Conservation (phyloP, 2,888 invertebrate genomes). For the Acanthosepion pharaonis region DNA sequence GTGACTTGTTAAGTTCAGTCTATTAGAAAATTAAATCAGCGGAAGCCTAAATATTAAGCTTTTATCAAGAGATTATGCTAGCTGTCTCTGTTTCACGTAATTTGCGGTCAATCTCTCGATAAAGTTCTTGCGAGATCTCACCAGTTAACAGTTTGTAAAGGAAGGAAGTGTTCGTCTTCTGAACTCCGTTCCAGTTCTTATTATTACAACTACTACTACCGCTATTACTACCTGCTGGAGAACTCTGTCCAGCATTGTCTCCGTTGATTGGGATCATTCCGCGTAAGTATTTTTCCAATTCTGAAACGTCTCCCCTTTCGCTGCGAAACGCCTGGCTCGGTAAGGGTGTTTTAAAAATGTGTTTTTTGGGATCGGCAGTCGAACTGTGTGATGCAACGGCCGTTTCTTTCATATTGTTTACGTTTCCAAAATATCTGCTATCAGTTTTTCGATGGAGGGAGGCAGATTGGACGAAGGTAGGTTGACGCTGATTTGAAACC, state of each 20-base stretch:
- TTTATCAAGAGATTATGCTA: constrained; percentile 37
- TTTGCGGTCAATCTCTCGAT: constrained; percentile 54
- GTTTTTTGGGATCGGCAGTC: constrained; percentile 15
- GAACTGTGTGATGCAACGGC: not conserved
- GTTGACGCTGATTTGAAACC: not conserved
- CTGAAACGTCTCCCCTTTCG: constrained; percentile 50
- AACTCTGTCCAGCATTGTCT: not conserved
- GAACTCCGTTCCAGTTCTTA: not conserved
- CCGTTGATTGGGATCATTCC: constrained; percentile 49
- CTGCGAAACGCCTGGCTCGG: not conserved
- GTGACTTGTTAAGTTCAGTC: constrained; percentile 2
- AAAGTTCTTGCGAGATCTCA: constrained; percentile 55
- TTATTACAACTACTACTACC: no score
- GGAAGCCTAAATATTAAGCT: constrained; percentile 35
- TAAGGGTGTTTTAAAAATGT: not conserved
- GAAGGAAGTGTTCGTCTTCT: constrained; percentile 50
- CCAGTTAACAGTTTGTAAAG: constrained; percentile 57
- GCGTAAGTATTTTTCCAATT: constrained; percentile 55
- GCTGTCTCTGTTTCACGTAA: constrained; percentile 49
- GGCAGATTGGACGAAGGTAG: not conserved
- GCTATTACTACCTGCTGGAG: not conserved
- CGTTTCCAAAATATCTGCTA: not conserved
- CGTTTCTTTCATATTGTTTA: not conserved
- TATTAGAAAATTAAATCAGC: not conserved
- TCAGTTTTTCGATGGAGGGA: constrained; percentile 38